Evolutionary conservation across 2,113 vertebrate species (phyloP).

Genomic region (Ailuropoda melanoleuca): DNA sequence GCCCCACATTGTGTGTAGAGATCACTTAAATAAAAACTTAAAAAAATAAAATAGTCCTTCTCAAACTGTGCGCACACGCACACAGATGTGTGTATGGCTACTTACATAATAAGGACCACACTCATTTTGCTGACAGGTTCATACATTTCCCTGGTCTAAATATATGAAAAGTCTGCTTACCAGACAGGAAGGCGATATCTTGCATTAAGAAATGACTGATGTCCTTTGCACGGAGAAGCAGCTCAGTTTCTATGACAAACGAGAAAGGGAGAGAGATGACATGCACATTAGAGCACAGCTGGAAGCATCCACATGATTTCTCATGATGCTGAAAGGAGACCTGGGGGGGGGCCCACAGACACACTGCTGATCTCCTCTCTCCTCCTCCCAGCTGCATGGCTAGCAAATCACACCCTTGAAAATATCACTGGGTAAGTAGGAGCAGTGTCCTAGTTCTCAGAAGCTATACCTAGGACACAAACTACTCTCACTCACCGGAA

Average conservation of each 20-base stretch:
- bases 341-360: not conserved
- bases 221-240: constrained; percentile 89
- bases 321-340: not conserved
- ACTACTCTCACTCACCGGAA: not conserved
- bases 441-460: not conserved
- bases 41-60: not conserved
- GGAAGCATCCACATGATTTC: not conserved
- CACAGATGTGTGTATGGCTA: not conserved
- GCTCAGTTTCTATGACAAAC: constrained; percentile 84
- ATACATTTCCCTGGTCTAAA: constrained; percentile 42
- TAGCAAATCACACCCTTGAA: not conserved
- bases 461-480: not conserved
- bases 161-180: constrained; percentile 83
- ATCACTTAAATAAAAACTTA: not conserved
- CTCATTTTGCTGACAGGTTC: constrained; percentile 54
- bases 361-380: not conserved
- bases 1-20: not conserved
- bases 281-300: not conserved
- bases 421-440: not conserved
- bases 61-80: not conserved
- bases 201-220: constrained; percentile 93
- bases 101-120: not conserved
- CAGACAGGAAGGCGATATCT: constrained; percentile 95
- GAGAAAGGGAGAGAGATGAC: constrained; percentile 7
- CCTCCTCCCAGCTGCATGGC: not conserved